Conservation (phyloP, 2,113 vertebrate species). For the Amphiprion percula region DNA sequence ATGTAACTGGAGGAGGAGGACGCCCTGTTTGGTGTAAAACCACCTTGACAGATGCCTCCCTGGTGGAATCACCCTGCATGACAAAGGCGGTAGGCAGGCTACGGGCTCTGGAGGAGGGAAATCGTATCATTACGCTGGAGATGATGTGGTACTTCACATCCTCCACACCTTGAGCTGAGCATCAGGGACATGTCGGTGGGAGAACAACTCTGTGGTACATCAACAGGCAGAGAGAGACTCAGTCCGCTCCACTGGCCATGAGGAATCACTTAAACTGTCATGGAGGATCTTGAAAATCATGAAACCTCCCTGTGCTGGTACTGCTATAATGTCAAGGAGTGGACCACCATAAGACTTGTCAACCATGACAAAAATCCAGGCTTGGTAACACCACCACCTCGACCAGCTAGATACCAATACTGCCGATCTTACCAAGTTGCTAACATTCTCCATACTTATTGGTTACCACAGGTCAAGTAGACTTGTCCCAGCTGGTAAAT, state of each 20-base stretch:
- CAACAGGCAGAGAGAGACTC: no score
- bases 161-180: no score
- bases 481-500: not conserved
- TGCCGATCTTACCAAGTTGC: not conserved
- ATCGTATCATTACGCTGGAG: not conserved
- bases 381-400: not conserved
- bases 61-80: no score
- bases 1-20: not conserved
- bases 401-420: not conserved
- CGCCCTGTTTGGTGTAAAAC: not conserved
- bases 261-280: not conserved
- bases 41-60: not conserved
- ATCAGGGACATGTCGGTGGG: no score
- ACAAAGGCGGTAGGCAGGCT: not conserved
- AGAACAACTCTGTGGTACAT: no score
- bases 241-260: not conserved
- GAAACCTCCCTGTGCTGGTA: no score
- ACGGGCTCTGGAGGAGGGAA: not conserved
- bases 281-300: not conserved
- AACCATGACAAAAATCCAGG: not conserved
- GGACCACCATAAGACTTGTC: no score
- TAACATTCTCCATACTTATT: not conserved
- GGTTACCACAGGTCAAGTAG: not conserved
- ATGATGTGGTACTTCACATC: no score
- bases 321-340: not conserved